phyloP scores from a whole-genome alignment of 2,113 vertebrate genomes.

The Ceyx margarethae region DNA sequence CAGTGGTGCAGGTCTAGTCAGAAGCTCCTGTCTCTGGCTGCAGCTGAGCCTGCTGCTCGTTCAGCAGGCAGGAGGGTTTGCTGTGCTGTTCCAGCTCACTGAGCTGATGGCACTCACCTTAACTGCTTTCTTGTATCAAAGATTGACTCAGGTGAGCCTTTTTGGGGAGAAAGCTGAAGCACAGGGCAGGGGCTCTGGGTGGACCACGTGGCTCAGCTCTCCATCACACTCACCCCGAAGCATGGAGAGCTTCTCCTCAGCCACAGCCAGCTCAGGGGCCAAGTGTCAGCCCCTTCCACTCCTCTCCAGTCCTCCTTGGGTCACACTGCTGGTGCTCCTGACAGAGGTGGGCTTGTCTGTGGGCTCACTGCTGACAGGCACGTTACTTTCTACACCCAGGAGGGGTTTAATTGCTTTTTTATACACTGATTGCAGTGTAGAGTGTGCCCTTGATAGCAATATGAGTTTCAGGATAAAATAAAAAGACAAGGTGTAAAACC shows the following conservation, averaged over 20 bases:
- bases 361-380: background rate
- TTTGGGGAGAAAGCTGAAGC: constrained; percentile 15
- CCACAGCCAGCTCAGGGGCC: background rate
- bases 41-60: background rate
- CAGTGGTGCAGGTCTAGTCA: background rate
- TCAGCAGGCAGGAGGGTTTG: constrained; percentile 31
- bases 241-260: background rate
- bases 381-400: constrained; percentile 10
- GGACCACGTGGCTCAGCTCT: background rate
- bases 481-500: constrained; percentile 10
- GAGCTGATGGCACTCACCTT: constrained; percentile 20
- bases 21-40: background rate
- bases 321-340: background rate
- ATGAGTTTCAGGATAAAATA: constrained; percentile 22
- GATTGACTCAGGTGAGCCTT: constrained; percentile 44
- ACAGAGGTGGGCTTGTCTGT: background rate
- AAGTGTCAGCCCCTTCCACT: background rate
- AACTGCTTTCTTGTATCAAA: constrained; percentile 57
- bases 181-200: background rate
- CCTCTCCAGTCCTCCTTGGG: background rate
- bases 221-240: constrained; percentile 26
- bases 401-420: constrained; percentile 42
- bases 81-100: constrained; percentile 33
- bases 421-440: background rate
- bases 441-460: constrained; percentile 27